Evolutionary conservation across 2,113 vertebrate species (phyloP).

Genomic region (Phoxinus phoxinus): DNA sequence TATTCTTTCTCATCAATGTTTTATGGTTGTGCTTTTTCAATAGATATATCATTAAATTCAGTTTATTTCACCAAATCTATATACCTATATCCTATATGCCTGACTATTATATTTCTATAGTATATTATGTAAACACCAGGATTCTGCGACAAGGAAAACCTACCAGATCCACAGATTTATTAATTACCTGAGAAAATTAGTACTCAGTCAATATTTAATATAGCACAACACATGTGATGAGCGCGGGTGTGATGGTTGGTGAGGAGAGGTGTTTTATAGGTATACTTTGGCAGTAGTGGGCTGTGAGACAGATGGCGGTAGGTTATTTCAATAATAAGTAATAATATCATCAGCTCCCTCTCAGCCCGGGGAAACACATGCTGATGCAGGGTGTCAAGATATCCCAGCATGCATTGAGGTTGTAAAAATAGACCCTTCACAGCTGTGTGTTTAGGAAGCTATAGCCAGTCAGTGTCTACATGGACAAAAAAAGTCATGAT

Average conservation of each 20-base stretch:
- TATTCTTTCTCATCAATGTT: too few species aligned
- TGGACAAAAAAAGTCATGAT: conserved; percentile 37
- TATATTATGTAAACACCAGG: neutral
- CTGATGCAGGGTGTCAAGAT: conserved; percentile 81
- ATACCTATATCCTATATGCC: too few species aligned
- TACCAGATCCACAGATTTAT: neutral
- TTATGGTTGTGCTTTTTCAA: too few species aligned
- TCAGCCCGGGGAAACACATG: conserved; percentile 75
- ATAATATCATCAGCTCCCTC: conserved; percentile 89
- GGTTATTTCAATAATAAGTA: conserved; percentile 94
- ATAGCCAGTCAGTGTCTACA: conserved; percentile 56
- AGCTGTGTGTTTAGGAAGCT: conserved; percentile 74
- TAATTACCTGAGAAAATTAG: neutral
- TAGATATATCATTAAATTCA: too few species aligned
- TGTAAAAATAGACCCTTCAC: conserved; percentile 74
- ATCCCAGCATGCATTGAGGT: conserved; percentile 78
- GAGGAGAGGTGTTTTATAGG: conserved; percentile 86
- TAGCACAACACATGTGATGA: neutral
- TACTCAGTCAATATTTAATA: neutral
- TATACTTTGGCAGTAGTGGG: conserved; percentile 82
- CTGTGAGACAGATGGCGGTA: conserved; percentile 91
- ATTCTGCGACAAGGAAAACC: neutral
- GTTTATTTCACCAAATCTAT: too few species aligned
- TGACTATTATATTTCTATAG: too few species aligned
- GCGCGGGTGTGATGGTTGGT: conserved; percentile 58